A percentile compares a stretch with the other conserved stretches of the same genome.
Conservation (phyloP, 2,797 vertebrate species). For the Ctenosaura bakeri region DNA sequence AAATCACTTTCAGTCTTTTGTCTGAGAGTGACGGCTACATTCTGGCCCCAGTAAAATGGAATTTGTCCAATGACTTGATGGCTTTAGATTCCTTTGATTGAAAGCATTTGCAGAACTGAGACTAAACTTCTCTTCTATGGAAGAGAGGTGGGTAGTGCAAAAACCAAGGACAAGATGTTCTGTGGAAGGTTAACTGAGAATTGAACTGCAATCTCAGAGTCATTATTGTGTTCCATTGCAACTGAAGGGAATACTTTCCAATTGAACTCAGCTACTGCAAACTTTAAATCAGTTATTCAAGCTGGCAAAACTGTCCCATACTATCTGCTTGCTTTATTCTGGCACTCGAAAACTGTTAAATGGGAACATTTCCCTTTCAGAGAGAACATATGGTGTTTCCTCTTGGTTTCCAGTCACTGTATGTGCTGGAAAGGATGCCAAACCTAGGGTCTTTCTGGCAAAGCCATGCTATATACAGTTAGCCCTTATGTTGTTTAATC, state of each 20-base stretch:
- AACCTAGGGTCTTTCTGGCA: constrained; percentile 14
- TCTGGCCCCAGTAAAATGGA: constrained; percentile 26
- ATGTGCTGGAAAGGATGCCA: not conserved
- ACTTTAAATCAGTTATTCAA: constrained; percentile 1
- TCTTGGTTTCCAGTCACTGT: not conserved
- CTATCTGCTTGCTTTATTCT: not conserved
- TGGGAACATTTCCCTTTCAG: constrained; percentile 1
- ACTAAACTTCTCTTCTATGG: not conserved
- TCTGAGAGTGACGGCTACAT: constrained; percentile 12
- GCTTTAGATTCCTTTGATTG: constrained; percentile 15
- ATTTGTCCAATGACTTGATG: constrained; percentile 1
- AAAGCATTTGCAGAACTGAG: not conserved
- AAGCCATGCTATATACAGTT: not conserved
- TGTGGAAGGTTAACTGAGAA: no score
- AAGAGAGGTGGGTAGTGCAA: not conserved
- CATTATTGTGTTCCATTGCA: not conserved
- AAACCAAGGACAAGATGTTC: no score
- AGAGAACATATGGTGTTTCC: constrained; percentile 20
- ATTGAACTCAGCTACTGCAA: not conserved
- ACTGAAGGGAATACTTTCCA: not conserved
- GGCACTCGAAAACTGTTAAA: constrained; percentile 9
- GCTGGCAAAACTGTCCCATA: not conserved
- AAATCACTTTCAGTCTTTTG: constrained; percentile 34
- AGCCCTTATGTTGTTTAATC: not conserved
- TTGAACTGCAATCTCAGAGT: not conserved